Evolutionary conservation across 2,888 invertebrate genomes (phyloP), one percentile per base, ranked within the genome.

Genomic region (Hypomecis atomaria): DNA sequence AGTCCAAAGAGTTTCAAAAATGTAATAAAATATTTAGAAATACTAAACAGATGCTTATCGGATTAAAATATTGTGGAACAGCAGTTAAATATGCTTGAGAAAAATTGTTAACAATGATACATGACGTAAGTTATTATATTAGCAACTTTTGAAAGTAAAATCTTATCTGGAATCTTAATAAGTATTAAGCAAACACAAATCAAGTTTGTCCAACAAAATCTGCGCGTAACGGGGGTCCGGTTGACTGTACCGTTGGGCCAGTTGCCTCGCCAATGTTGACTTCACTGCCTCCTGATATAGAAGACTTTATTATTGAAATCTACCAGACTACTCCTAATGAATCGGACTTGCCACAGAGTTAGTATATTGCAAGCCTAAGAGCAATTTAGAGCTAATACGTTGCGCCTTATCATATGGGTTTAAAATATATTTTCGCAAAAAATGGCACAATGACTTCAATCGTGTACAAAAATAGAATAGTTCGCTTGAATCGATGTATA

Each of bases 201-300:
- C 34, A 48, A 47, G 59, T 45, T 49, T 38, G 55, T 42, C 57
- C 59, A 60, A 66, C 62, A 67, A 71, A 73, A 72, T 77, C 71
- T 63, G 66, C 69, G 67, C 53, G 70, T 78, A 76, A 75, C 75
- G 74, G 75, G 57, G 59, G 59, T 56, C 62, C 62, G 54, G 52
- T 60, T 56, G 60, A 37, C 36, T 42, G 42, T 69, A 71, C 71
- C 66, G 69, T 71, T 55, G 62, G 48, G 53, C 62, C 65, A 56
- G 68, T 67, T 67, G 62, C 58, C 53, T 44, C 47, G 42, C 57
- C 34, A 56, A 45, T 55, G 59, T 56, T 49, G 52, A 57, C 47
- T 57, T 62, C 47, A 52, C 48, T 63, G 62, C 48, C 52, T n/a
- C 47, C 47, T n/a, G 36, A 48, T 54, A 38, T 52, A 52, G 44